Base-by-base conservation (phyloP, 2,113 vertebrate species). In the Nipponia nippon region DNA sequence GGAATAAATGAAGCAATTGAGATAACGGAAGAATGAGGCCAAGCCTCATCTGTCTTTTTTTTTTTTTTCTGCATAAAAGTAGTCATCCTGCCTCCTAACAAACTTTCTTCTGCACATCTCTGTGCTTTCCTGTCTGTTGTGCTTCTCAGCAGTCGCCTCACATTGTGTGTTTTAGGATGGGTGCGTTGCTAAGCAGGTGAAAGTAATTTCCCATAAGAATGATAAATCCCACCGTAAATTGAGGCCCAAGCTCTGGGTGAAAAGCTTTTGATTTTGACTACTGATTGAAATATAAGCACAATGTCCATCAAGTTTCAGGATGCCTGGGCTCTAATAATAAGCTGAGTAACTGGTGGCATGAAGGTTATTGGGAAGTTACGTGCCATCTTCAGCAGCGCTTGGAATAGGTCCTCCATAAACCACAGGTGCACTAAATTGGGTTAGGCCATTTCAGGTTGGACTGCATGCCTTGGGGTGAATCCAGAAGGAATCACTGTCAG, bases 401-500 rank as follows among this genome's bases (percentile, higher is more conserved):
- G 55, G 83, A 90, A 58, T 26, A 55, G 32, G 46, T 49, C 61
- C n/a, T 83, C 66, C 30, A 53, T 93, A 92, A 95, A 93, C 13
- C 66, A 53, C 92, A 95, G 92, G 71, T 96, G 94, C 36, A 55
- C 40, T 34, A 16, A n/a, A 49, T 67, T 9, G 21, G 36, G 18
- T 59, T 56, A 73, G 79, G 52, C 92, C 61, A 71, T 80, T 97
- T 90, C 93, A 94, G 89, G 67, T 44, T 89, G 75, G 87, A 63
- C 58, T 91, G 86, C 47, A 55, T 89, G 94, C 91, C 77, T 93
- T 80, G 83, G 80, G 81, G 69, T 78, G 88, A 94, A 97, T 97
- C 92, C 79, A 81, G 95, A 96, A 93, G 84, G 84, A 86, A 89
- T 94, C 81, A 52, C 84, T 91, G 50, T 58, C 75, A 87, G 44